These are phyloP conservation scores for Pocillopora damicornis DNA, from an alignment of 64 coral and sea anemone species.

Conservation along the genomic window DNA sequence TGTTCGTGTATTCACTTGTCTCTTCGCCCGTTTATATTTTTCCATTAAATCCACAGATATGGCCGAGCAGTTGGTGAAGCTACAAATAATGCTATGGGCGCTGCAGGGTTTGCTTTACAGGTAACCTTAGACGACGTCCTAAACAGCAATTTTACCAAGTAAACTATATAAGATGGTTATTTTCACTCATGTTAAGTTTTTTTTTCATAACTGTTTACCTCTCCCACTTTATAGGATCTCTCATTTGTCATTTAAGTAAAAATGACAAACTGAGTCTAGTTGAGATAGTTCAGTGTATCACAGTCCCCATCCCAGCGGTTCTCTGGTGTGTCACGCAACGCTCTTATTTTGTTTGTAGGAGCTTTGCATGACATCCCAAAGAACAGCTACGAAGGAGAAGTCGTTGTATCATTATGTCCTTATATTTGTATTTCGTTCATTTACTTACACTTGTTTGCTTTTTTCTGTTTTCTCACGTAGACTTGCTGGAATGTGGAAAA, in stretches of 20 bases:
- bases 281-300: too few relatives aligned
- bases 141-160: not conserved
- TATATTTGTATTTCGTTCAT: not conserved
- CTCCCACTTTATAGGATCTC: too few relatives aligned
- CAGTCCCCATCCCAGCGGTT: too few relatives aligned
- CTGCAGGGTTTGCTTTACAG: conserved; percentile 39
- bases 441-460: not conserved
- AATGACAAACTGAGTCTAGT: too few relatives aligned
- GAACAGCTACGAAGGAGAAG: not conserved
- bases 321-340: too few relatives aligned
- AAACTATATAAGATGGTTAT: not conserved
- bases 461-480: conserved; percentile 2
- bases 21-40: not conserved
- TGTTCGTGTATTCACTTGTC: not conserved
- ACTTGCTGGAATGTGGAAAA: conserved; percentile 62
- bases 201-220: too few relatives aligned
- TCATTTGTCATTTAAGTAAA: too few relatives aligned
- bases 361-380: too few relatives aligned
- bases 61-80: conserved; percentile 38
- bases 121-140: too few relatives aligned
- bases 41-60: conserved; percentile 7
- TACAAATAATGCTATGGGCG: conserved; percentile 55
- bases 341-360: too few relatives aligned
- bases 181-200: too few relatives aligned
- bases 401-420: not conserved